Evolutionary conservation across 2,888 invertebrate species (phyloP), one percentile per base, ranked within the genome.

Genomic region (Euzetes globulus): DNA sequence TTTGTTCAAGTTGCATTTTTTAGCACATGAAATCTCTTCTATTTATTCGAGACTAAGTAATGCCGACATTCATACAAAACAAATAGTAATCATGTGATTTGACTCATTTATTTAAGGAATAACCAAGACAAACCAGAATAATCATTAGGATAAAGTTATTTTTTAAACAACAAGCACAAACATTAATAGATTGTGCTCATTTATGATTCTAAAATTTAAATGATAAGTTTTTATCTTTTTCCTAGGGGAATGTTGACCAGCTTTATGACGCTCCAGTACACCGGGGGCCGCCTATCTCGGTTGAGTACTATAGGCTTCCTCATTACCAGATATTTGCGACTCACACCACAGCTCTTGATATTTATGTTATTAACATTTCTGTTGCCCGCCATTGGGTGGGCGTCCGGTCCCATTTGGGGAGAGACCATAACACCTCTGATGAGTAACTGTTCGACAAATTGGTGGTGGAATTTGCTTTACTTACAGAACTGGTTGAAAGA

Each of bases 401-500:
- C 72, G 13, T 50, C 60, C 7, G 76, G 76, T 17, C 76, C 76
- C 27, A 15, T 72, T 60, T 76, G 75, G 75, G 15, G 71, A 7
- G 58, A 71, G 52, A n/a, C 41, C 13, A 58, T 76, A 4, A 7
- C 50, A 3, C 50, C 68, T 5, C 17, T 73, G 1, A 50, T 37
- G 3, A 50, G 73, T 3, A 45, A 41, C 4, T 76, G 76, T 25
- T 19, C 73, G 13, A 29, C 45, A 0, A 75, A 76, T 72, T 76
- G 76, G 76, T 76, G 76, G 76, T 47, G 73, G 17, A 76, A 76
- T 37, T n/a, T 75, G 17, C 63, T 74, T 11, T 76, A 76, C 22
- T 13, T 76, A 15, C 75, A 76, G 37, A 72, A 52, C 13, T 41
- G 6, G 6, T 41, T 41, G 41, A 13, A 13, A 9, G 1, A 13